phyloP scores from a whole-genome alignment of 2,888 invertebrate species.

The Tiliacea aurago region DNA sequence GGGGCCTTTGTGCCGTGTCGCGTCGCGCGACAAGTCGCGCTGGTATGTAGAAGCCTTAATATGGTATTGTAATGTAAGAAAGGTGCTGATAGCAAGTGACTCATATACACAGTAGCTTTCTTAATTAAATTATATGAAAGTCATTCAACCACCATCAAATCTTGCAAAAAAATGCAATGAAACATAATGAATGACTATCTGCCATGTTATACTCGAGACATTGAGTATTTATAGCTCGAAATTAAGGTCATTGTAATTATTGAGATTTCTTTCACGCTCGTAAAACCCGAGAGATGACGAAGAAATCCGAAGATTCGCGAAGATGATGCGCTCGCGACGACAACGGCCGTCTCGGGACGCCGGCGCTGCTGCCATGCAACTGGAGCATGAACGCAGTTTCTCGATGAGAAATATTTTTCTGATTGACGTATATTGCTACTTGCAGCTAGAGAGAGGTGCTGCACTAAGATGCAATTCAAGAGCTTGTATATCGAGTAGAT shows the following conservation, averaged over 20 bases:
- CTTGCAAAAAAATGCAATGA: conserved; percentile 22
- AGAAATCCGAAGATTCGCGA: conserved; percentile 29
- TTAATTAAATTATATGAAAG: conserved; percentile 14
- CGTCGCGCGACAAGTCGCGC: no score
- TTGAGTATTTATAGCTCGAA: conserved; percentile 49
- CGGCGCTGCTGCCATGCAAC: conserved; percentile 53
- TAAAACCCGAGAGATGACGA: conserved; percentile 44
- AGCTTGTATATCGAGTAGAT: neutral
- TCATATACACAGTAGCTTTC: conserved; percentile 10
- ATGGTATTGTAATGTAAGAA: neutral
- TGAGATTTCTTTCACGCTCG: conserved; percentile 55
- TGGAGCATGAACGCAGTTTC: conserved; percentile 70
- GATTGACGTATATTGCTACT: conserved; percentile 48
- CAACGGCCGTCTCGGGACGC: conserved; percentile 47
- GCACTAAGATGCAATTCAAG: conserved; percentile 17
- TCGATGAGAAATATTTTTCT: conserved; percentile 62
- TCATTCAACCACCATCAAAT: conserved; percentile 15
- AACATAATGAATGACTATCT: conserved; percentile 39
- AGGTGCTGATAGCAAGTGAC: neutral
- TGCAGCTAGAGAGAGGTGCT: conserved; percentile 1
- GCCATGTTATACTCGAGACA: conserved; percentile 28
- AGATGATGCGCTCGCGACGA: conserved; percentile 44
- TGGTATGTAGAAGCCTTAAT: no score
- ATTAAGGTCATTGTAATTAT: conserved; percentile 58
- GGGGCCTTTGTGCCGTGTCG: no score